Evolutionary conservation across 2,797 vertebrate species (phyloP).

Genomic region (Dipus sagitta): DNA sequence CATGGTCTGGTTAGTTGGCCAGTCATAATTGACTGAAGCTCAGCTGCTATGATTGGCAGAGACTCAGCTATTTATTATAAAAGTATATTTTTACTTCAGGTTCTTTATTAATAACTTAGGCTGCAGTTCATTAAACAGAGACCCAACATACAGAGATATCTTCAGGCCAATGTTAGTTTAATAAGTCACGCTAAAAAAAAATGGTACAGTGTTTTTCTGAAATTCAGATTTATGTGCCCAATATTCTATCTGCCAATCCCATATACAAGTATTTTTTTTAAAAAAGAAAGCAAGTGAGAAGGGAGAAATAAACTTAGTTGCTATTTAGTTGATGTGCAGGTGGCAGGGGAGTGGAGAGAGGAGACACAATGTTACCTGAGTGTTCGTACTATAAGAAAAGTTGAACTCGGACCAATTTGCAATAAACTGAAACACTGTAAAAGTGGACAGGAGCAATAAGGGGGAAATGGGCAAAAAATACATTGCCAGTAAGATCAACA

Average conservation of each 20-base stretch:
- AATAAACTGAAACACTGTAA: slow-evolving; percentile 25
- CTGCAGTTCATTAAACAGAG: not conserved
- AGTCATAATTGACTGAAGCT: not conserved
- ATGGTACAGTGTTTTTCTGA: not conserved
- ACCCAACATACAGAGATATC: not conserved
- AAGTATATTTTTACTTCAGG: not conserved
- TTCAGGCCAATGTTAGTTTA: not conserved
- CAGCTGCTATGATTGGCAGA: not conserved
- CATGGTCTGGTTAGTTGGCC: not conserved
- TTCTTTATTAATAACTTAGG: not conserved
- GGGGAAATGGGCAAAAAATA: not conserved
- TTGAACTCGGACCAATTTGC: not conserved
- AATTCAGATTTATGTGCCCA: slow-evolving; percentile 38
- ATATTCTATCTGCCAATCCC: not conserved
- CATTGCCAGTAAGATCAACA: no score
- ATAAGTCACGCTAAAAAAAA: slow-evolving; percentile 4
- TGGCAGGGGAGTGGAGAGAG: not conserved
- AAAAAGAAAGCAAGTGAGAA: not conserved
- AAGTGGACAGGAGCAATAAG: not conserved
- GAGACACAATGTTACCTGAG: not conserved
- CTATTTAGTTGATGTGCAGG: not conserved
- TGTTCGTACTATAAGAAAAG: not conserved
- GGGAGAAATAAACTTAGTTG: not conserved
- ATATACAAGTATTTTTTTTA: not conserved
- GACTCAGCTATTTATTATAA: not conserved